Evolutionary conservation across 2,888 invertebrate species (phyloP), one percentile per base, ranked within the genome.

Genomic region (Agonopterix alstromeriana): DNA sequence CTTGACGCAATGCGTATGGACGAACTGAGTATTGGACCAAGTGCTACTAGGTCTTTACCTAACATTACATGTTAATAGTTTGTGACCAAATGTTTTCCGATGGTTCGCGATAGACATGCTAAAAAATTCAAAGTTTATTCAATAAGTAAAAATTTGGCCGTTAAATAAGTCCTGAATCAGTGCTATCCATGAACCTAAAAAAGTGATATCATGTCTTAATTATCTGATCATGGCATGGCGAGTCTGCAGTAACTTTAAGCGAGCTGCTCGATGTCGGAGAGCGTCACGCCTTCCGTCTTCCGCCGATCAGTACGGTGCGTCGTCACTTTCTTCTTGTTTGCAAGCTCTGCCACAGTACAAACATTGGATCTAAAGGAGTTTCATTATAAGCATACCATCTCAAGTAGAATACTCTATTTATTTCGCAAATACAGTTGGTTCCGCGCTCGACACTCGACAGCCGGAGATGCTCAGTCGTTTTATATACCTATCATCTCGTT

Each of bases 211-310:
- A 27, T 27, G 7, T 5, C 42, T 42, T 8, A 12, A 14, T 14
- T 4, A 55, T 5, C 10, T 63, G 3, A 67, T 67, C 27, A 70
- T 70, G 70, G 10, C 52, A 48, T 76, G 75, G 76, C 65, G 69
- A 1, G 48, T 66, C 3, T 58, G 56, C 47, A 65, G 64, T 38
- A 57, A 63, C 38, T 35, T 70, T 70, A 69, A 47, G 63, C 69
- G 5, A 70, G 67, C 47, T 72, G 72, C 52, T 58, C 64, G 0
- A 47, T 77, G 8, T 59, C 73, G 2, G 63, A 65, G 2, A 51
- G 49, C 2, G 46, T 70, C 10, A 65, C 65, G 1, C 62, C 67
- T 3, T 14, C 53, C 5, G 54, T 53, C 36, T 51, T 59, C 0
- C 51, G 62, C 0, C 43, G 51, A 8, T 52, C 58, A 11, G 48